Evolutionary conservation across 2,888 invertebrate genomes (phyloP), one percentile per base, ranked within the genome.

Genomic region (Bursaphelenchus okinawaensis): DNA sequence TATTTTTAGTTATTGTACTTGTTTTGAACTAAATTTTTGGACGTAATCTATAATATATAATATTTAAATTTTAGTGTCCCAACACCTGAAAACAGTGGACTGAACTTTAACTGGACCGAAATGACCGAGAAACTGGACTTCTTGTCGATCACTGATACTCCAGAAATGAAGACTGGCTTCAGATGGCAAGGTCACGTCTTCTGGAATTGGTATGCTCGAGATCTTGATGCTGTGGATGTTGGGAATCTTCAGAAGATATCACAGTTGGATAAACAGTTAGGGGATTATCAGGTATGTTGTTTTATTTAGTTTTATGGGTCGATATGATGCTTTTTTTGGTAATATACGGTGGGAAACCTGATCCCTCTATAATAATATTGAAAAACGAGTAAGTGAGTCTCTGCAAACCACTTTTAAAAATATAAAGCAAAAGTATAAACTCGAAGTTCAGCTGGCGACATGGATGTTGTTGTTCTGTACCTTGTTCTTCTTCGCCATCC

Each of bases 401-500:
- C n/a, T n/a, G n/a, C n/a, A n/a, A n/a, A n/a, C n/a, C n/a, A n/a
- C n/a, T n/a, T n/a, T n/a, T n/a, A n/a, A n/a, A n/a, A n/a, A n/a
- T n/a, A n/a, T n/a, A 62, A 65, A 26, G 9, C 63, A 16, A 22
- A 67, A 31, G 4, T 1, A 8, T 12, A 63, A 19, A 12, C n/a
- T 22, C 9, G 1, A 16, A 29, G 69, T 78, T 64, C 68, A 80
- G 78, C 70, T 83, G 40, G 83, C 82, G 31, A 82, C 82, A 4
- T 82, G 81, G 68, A 74, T 82, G 71, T 73, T 83, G 16, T 75
- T 82, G 8, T 83, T 78, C 68, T 79, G 76, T 61, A 77, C 82
- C 4, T 68, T 82, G 12, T 83, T 82, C 69, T 83, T 82, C 73
- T 82, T 82, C 62, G 79, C 83, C 19, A 83, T 82, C 51, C 75